Base-by-base conservation (phyloP, 2,113 vertebrate species). In the Actinemys pallida region DNA sequence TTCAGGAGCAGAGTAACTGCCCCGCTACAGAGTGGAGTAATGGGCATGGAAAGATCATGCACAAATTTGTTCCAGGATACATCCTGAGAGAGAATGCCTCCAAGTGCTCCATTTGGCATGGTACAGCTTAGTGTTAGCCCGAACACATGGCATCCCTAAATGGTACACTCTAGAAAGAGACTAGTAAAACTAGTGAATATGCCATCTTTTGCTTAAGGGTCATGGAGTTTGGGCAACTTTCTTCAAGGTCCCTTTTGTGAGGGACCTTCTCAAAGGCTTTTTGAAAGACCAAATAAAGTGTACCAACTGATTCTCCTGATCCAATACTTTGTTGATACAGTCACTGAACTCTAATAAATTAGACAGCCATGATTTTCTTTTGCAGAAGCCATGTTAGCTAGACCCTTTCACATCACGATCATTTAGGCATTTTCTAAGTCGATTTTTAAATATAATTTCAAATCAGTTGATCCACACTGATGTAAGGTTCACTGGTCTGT, bases 21-120 rank as follows among this genome's bases (percentile, higher is more conserved):
- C 50, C 13, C 5, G 2, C 4, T 50, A 50, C 13, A 50, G 50
- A 50, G 5, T 42, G 19, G 42, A 62, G 49, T 57, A 59, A 22
- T 3, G 24, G 79, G 65, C 84, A 83, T 2, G 80, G 80, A 59
- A 47, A 24, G 19, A 35, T 10, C 39, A 49, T 17, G 29, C 25
- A 27, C 6, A 5, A 1, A 3, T 4, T 72, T n/a, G 8, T 4
- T 52, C 72, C 12, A 83, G 45, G 47, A 49, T 19, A 29, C 0
- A 3, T 4, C 3, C 0, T 0, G 10, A 25, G 24, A 29, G 65
- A 92, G 52, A 29, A 91, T 4, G 1, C 17, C 87, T 31, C 25
- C 86, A 49, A 86, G 45, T n/a, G 19, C 42, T 59, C 39, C 52
- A 17, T 24, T 25, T 27, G 10, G 54, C 29, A 19, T 12, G 39